Evolutionary conservation across 2,797 vertebrate species (phyloP).

Genomic region (Zenarchopterus dispar): DNA sequence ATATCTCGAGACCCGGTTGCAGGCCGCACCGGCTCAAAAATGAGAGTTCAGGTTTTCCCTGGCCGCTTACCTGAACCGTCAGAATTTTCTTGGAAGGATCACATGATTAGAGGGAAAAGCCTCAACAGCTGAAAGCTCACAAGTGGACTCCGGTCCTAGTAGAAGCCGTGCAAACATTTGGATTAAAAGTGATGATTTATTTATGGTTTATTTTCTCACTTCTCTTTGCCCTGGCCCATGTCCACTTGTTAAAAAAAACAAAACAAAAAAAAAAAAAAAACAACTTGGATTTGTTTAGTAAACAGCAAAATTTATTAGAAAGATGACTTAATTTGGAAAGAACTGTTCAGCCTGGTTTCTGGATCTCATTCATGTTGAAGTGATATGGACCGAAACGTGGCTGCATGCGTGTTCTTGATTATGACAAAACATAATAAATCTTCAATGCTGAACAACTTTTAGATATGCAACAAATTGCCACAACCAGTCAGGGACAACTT

Average conservation of each 20-base stretch:
- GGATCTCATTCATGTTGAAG: neutral
- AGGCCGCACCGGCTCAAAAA: conserved; percentile 28
- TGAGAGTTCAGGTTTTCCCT: conserved; percentile 36
- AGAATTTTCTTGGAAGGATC: conserved; percentile 20
- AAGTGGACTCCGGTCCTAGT: conserved; percentile 23
- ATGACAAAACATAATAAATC: no score
- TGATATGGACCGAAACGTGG: no score
- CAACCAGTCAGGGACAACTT: no score
- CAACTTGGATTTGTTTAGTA: no score
- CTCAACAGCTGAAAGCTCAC: conserved; percentile 20
- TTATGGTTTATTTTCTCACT: neutral
- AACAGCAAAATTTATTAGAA: neutral
- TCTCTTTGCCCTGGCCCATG: neutral
- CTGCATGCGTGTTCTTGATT: no score
- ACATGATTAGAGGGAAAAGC: conserved; percentile 33
- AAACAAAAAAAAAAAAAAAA: no score
- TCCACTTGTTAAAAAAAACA: neutral
- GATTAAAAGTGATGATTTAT: conserved; percentile 13
- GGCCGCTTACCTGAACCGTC: conserved; percentile 33
- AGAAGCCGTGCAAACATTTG: conserved; percentile 13
- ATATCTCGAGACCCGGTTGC: conserved; percentile 46
- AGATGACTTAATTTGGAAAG: neutral
- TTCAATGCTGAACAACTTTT: no score
- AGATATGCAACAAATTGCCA: no score
- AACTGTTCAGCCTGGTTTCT: neutral